These are phyloP conservation scores for Drosophila ficusphila DNA, from an alignment of 1,140 invertebrate species.

Conservation along the genomic window DNA sequence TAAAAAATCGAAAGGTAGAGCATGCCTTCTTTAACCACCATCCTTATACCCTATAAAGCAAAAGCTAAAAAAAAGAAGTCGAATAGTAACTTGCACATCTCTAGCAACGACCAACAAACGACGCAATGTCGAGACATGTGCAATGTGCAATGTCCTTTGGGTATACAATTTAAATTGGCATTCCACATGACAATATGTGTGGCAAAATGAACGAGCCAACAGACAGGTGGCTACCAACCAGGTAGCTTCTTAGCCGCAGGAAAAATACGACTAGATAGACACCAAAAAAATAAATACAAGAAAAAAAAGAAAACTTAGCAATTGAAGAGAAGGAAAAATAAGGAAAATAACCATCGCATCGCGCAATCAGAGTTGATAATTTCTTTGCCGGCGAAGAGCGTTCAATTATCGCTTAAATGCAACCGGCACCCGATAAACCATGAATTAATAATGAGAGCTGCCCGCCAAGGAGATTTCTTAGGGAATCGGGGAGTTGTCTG, in stretches of 20 bases:
- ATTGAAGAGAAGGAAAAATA: background rate
- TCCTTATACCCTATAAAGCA: background rate
- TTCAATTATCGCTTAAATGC: slow-evolving; percentile 47
- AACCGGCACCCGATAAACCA: slow-evolving; percentile 22
- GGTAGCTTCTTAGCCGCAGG: slow-evolving; percentile 3
- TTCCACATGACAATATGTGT: slow-evolving; percentile 72
- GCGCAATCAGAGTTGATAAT: slow-evolving; percentile 42
- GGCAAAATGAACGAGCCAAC: slow-evolving; percentile 31
- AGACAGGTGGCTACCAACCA: slow-evolving; percentile 26
- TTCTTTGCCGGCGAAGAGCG: slow-evolving; percentile 22
- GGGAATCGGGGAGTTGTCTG: background rate
- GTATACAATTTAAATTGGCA: slow-evolving; percentile 80
- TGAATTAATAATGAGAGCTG: slow-evolving; percentile 33
- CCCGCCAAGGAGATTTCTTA: background rate
- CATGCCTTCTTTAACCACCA: background rate
- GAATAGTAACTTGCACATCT: background rate
- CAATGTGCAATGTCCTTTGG: slow-evolving; percentile 72
- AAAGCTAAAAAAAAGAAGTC: background rate
- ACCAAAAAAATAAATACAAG: background rate
- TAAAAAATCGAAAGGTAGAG: too few relatives aligned
- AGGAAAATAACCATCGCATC: background rate
- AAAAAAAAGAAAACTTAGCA: background rate
- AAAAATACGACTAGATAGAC: too few relatives aligned
- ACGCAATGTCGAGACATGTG: slow-evolving; percentile 53
- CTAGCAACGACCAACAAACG: slow-evolving; percentile 15